These are phyloP conservation scores for Pseudotriccus pelzelni DNA, from an alignment of 2,797 vertebrate species.

Conservation along the genomic window DNA sequence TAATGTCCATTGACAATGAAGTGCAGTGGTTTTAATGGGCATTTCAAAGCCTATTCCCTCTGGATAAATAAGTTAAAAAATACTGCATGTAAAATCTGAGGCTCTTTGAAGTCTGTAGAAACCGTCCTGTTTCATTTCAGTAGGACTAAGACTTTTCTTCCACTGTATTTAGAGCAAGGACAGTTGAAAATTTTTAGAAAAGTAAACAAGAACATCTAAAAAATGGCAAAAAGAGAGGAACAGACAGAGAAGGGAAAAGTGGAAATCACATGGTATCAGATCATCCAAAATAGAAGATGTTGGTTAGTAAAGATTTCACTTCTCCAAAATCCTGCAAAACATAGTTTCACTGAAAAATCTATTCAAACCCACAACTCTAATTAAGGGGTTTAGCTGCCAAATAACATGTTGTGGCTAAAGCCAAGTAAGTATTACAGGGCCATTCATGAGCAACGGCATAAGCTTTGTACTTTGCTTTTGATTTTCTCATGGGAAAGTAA, in stretches of 20 bases:
- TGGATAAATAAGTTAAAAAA: constrained; percentile 35
- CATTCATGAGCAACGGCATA: constrained; percentile 81
- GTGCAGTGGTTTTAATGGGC: not conserved
- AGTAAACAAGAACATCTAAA: constrained; percentile 32
- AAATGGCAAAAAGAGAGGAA: constrained; percentile 10
- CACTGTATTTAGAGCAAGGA: not conserved
- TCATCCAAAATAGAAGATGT: constrained; percentile 68
- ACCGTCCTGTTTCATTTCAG: not conserved
- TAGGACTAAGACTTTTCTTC: not conserved
- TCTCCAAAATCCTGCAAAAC: constrained; percentile 61
- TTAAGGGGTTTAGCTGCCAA: constrained; percentile 77
- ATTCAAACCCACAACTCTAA: constrained; percentile 72
- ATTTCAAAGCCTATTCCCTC: constrained; percentile 24
- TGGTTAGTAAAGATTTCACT: constrained; percentile 59
- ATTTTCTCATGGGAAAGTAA: constrained; percentile 87
- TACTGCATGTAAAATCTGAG: not conserved
- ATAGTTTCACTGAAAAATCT: constrained; percentile 72
- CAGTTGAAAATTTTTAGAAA: constrained; percentile 5
- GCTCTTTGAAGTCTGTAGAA: constrained; percentile 16
- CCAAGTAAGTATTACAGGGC: constrained; percentile 80
- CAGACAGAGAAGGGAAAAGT: constrained; percentile 15
- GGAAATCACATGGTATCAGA: constrained; percentile 50
- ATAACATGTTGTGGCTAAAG: constrained; percentile 75
- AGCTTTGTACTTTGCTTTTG: constrained; percentile 83
- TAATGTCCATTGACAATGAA: not conserved